Evolutionary conservation across 2,113 vertebrate genomes (phyloP).

Genomic region (Nansenia antarctica): DNA sequence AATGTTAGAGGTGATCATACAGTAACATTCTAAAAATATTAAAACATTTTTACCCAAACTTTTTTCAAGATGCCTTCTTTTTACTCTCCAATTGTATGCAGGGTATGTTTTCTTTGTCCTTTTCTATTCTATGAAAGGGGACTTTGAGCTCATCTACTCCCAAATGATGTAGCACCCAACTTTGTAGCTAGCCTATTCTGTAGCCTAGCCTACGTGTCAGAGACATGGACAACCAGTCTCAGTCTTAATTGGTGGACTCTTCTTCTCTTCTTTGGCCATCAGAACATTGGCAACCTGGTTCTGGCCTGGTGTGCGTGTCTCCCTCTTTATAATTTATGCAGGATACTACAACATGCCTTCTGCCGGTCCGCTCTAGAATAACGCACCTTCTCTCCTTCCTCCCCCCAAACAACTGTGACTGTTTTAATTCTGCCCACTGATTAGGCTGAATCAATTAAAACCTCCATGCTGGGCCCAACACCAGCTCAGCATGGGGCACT

Average conservation of each 20-base stretch:
- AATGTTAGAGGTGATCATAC: too few relatives aligned
- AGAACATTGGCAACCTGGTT: conserved; percentile 9
- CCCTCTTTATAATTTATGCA: conserved; percentile 71
- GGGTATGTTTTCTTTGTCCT: too few relatives aligned
- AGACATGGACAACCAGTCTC: background rate
- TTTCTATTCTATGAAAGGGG: too few relatives aligned
- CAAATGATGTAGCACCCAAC: too few relatives aligned
- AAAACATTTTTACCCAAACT: too few relatives aligned
- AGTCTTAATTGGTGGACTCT: background rate
- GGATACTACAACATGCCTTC: conserved; percentile 65
- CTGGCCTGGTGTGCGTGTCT: conserved; percentile 25
- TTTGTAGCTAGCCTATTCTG: background rate
- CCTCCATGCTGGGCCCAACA: conserved; percentile 68
- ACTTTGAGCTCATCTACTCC: too few relatives aligned
- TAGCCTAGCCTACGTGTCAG: background rate
- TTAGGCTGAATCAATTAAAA: conserved; percentile 78
- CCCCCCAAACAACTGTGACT: conserved; percentile 76
- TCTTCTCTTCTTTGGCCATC: conserved; percentile 32
- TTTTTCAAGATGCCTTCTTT: too few relatives aligned
- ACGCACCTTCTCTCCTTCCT: conserved; percentile 52
- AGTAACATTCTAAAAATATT: too few relatives aligned
- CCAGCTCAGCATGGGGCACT: conserved; percentile 74
- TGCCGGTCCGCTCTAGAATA: conserved; percentile 61
- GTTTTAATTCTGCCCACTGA: conserved; percentile 80
- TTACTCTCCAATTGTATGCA: too few relatives aligned